Evolutionary conservation across 2,888 invertebrate genomes (phyloP), one percentile per base, ranked within the genome.

Genomic region (Smittia aterrima): DNA sequence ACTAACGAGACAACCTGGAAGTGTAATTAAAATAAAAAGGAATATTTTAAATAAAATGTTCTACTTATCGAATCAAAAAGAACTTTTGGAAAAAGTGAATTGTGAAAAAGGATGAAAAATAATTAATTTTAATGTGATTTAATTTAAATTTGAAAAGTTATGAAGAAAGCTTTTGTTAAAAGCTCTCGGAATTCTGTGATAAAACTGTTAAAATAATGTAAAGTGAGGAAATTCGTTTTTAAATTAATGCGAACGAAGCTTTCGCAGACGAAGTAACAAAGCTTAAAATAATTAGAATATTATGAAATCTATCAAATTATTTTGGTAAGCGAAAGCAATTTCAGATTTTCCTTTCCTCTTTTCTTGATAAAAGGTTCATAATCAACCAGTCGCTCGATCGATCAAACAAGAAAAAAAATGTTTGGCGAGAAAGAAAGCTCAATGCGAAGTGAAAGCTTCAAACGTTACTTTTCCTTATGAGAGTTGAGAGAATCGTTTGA

Each of bases 291-390:
- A 20, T 68, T 38, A 32, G 58, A 32, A 72, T 72, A 72, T 62
- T 72, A 72, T 72, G 72, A 72, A 62, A 62, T 72, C 62, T 18
- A 62, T 72, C 20, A 72, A 32, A 40, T 72, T 72, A 72, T 38
- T 72, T 24, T 72, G 72, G 72, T 72, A 72, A 72, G 70, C 64
- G 11, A 25, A 41, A 20, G 22, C 41, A 47, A 40, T 38, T 66
- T 22, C 1, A 41, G 40, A 27, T 16, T 20, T 72, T 40, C 13
- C 7, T 11, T 62, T 72, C 38, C 22, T 25, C 27, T 64, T 27
- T 64, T 27, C 25, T 70, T 53, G 27, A 70, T 27, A 32, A 54
- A 41, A 53, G 32, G 24, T 72, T 72, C 72, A 72, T 72, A 72
- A 72, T 72, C 72, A 72, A 54, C 53, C 25, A 32, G 71, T 72